phyloP scores from a whole-genome alignment of 2,797 vertebrate genomes.

The Xenopus petersii region DNA sequence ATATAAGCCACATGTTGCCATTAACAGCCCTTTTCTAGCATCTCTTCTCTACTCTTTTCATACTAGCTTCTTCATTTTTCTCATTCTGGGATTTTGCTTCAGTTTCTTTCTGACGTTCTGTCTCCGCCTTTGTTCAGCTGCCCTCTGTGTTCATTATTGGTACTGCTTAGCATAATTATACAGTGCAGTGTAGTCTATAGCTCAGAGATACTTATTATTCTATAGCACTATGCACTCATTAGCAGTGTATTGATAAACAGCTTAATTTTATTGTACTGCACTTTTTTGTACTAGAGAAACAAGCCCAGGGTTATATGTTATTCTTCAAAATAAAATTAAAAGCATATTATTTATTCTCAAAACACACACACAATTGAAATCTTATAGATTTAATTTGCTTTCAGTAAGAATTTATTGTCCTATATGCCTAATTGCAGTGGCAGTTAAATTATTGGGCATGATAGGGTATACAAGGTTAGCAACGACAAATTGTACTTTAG shows the following conservation, averaged over 20 bases:
- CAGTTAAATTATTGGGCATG: background rate
- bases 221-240: background rate
- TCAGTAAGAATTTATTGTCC: background rate
- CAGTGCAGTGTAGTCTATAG: background rate
- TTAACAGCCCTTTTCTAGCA: too few relatives aligned
- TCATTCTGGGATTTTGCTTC: too few relatives aligned
- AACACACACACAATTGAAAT: background rate
- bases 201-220: background rate
- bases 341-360: background rate
- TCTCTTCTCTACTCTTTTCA: too few relatives aligned
- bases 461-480: background rate
- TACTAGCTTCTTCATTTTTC: too few relatives aligned
- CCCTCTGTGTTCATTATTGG: too few relatives aligned
- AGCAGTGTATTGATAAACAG: too few relatives aligned
- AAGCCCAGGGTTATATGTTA: background rate
- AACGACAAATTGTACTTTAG: background rate
- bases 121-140: too few relatives aligned
- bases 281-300: background rate
- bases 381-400: background rate
- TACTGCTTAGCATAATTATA: constrained; percentile 28
- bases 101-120: too few relatives aligned
- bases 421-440: background rate
- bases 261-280: too few relatives aligned
- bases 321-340: background rate
- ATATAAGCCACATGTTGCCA: too few relatives aligned